Evolutionary conservation across 2,888 invertebrate species (phyloP).

Genomic region (Neoascia interrupta): DNA sequence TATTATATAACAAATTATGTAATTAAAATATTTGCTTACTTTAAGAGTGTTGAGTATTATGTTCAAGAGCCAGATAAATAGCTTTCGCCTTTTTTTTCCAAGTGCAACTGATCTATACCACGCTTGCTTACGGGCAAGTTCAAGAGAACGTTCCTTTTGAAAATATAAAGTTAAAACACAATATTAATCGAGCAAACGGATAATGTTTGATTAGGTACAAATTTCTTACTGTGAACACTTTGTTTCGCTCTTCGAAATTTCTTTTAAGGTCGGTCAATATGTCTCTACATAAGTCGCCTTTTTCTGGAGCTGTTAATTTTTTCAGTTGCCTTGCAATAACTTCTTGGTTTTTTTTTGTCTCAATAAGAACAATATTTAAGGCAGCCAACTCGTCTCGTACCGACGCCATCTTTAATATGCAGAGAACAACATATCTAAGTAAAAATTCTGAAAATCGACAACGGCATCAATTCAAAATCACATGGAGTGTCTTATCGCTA

Average conservation of each 20-base stretch:
- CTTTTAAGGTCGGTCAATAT: conserved; percentile 77
- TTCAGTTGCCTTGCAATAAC: too few relatives aligned
- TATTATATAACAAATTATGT: neutral
- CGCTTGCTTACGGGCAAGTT: conserved; percentile 84
- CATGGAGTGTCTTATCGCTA: too few relatives aligned
- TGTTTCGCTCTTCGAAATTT: conserved; percentile 77
- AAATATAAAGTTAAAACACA: too few relatives aligned
- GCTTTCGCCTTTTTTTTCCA: conserved; percentile 81
- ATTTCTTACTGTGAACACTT: conserved; percentile 78
- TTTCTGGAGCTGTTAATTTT: too few relatives aligned
- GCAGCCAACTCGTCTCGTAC: conserved; percentile 79
- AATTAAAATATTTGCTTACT: conserved; percentile 68
- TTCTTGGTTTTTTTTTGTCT: conserved; percentile 77
- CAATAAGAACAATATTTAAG: conserved; percentile 77
- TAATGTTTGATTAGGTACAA: neutral
- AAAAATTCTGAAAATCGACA: too few relatives aligned
- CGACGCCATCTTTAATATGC: conserved; percentile 76
- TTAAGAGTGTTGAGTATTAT: conserved; percentile 80
- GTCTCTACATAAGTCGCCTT: too few relatives aligned
- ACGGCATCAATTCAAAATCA: too few relatives aligned
- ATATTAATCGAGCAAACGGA: conserved; percentile 18
- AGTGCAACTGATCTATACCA: conserved; percentile 84
- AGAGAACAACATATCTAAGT: too few relatives aligned
- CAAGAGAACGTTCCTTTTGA: conserved; percentile 80
- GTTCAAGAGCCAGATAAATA: conserved; percentile 81